Evolutionary conservation across 2,113 vertebrate genomes (phyloP).

Genomic region (Rafetus swinhoei): DNA sequence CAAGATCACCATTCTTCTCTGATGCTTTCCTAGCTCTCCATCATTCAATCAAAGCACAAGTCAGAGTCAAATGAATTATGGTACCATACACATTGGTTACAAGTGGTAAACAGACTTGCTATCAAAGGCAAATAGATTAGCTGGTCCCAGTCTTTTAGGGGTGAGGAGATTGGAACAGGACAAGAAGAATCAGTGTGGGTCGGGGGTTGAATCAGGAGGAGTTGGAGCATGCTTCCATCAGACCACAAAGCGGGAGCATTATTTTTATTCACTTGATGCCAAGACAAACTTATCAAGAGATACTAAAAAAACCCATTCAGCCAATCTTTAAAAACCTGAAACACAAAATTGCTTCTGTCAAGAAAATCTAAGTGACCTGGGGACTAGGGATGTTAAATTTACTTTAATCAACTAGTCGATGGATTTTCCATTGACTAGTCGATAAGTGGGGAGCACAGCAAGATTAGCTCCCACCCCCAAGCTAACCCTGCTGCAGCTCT

Average conservation of each 20-base stretch:
- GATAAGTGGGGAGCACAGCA: too few relatives aligned
- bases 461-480: too few relatives aligned
- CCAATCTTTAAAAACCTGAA: not conserved
- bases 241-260: not conserved
- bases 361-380: not conserved
- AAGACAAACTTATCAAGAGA: not conserved
- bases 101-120: not conserved
- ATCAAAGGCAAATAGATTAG: not conserved
- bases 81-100: not conserved
- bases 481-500: too few relatives aligned
- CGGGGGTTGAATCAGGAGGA: not conserved
- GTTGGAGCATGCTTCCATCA: not conserved
- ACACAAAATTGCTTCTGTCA: not conserved
- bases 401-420: too few relatives aligned
- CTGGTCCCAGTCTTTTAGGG: not conserved
- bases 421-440: too few relatives aligned
- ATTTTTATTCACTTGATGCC: not conserved
- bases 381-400: too few relatives aligned
- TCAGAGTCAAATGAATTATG: not conserved
- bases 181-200: not conserved
- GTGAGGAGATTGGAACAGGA: not conserved
- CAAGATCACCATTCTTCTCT: not conserved
- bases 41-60: not conserved
- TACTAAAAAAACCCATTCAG: not conserved
- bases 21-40: not conserved